Conservation (phyloP, 1,140 invertebrate genomes). For the Eciton burchellii region DNA sequence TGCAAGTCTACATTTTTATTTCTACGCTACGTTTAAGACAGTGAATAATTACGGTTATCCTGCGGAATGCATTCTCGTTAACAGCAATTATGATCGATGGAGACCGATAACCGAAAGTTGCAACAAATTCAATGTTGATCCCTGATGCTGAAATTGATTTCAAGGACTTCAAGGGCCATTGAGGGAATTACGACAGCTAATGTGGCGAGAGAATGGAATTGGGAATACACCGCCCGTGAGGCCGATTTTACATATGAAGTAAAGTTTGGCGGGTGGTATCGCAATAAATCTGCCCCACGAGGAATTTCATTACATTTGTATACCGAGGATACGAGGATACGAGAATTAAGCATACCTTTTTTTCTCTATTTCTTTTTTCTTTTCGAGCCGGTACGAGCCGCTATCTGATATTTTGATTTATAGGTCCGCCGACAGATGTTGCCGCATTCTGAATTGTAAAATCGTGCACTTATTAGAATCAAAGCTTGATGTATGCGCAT, state of each 20-base stretch:
- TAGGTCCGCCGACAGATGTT: slow-evolving; percentile 77
- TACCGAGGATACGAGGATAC: too few relatives aligned
- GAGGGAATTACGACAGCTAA: not conserved
- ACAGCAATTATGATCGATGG: not conserved
- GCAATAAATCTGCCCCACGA: slow-evolving; percentile 73
- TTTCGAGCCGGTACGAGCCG: slow-evolving; percentile 44
- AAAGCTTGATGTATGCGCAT: slow-evolving; percentile 34
- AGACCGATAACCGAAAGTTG: not conserved
- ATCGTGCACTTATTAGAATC: slow-evolving; percentile 78
- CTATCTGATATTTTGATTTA: slow-evolving; percentile 70
- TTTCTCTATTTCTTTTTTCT: too few relatives aligned
- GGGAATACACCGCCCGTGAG: not conserved
- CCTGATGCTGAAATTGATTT: slow-evolving; percentile 1
- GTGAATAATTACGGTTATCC: not conserved
- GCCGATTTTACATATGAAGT: slow-evolving; percentile 68
- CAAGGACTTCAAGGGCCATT: not conserved
- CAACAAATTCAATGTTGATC: not conserved
- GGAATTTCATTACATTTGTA: slow-evolving; percentile 73
- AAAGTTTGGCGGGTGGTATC: slow-evolving; percentile 41
- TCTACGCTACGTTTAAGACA: not conserved
- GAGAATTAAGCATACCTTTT: slow-evolving; percentile 70
- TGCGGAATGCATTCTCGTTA: not conserved
- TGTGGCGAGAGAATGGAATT: slow-evolving; percentile 15
- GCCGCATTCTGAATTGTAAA: slow-evolving; percentile 81
- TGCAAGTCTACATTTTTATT: not conserved